Evolutionary conservation across 2,888 invertebrate species (phyloP).

Genomic region (Rhagonycha fulva): DNA sequence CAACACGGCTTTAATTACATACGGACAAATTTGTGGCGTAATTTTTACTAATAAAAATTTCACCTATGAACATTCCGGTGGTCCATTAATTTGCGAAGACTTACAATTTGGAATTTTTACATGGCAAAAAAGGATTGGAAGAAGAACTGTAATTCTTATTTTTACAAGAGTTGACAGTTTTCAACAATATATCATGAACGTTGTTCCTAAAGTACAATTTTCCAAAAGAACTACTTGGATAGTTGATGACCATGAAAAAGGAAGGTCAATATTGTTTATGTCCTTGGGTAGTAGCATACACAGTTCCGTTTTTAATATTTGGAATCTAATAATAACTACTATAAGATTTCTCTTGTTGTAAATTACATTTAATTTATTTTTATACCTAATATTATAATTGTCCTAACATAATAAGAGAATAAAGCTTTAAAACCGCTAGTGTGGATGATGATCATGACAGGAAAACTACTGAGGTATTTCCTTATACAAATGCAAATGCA

Average conservation of each 20-base stretch:
- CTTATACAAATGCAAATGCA: too few species aligned
- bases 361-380: background rate
- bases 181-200: conserved; percentile 6
- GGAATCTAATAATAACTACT: background rate
- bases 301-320: background rate
- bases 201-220: conserved; percentile 4
- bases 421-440: too few species aligned
- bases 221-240: background rate
- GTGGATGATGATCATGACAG: too few species aligned
- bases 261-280: too few species aligned
- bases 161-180: conserved; percentile 25
- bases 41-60: background rate
- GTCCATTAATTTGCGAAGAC: conserved; percentile 14
- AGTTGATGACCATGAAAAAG: too few species aligned
- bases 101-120: conserved; percentile 20
- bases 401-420: too few species aligned
- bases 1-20: background rate
- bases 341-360: background rate
- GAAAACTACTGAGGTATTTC: too few species aligned
- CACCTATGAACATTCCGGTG: conserved; percentile 3
- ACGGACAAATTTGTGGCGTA: conserved; percentile 19
- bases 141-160: conserved; percentile 1
- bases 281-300: background rate
- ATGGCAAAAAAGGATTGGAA: conserved; percentile 1
- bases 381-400: too few species aligned